Conservation (phyloP, 2,797 vertebrate genomes). For the Semaprochilodus insignis region DNA sequence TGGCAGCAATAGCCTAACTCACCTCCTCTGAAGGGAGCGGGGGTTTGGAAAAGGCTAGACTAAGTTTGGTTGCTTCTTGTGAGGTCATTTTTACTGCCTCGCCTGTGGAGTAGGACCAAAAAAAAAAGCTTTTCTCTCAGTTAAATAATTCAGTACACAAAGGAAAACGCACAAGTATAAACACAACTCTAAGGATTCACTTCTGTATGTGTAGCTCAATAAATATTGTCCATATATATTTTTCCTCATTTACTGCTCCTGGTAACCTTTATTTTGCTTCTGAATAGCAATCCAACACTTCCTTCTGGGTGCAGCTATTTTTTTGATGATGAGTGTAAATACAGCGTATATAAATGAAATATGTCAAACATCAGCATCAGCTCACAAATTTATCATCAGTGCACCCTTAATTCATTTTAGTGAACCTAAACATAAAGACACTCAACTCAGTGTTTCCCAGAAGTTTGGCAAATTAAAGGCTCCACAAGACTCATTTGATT, state of each 20-base stretch:
- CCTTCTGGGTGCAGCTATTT: no score
- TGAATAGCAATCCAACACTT: no score
- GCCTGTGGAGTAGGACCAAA: constrained; percentile 68
- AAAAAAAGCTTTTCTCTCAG: background rate
- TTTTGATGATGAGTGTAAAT: no score
- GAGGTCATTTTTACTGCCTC: constrained; percentile 82
- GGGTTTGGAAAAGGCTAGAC: constrained; percentile 83
- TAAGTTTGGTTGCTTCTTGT: constrained; percentile 90
- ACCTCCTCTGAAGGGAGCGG: constrained; percentile 85
- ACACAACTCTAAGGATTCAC: background rate
- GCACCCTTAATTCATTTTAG: background rate
- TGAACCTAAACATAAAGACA: background rate
- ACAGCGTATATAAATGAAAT: no score
- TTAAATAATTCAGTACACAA: background rate
- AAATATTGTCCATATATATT: no score
- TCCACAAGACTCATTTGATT: constrained; percentile 79
- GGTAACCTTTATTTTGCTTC: no score
- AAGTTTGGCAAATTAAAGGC: constrained; percentile 83
- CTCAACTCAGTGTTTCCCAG: constrained; percentile 86
- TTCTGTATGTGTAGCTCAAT: no score
- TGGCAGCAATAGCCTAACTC: background rate
- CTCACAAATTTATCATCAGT: no score
- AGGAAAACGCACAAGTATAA: background rate
- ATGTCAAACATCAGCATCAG: no score
- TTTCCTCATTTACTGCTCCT: no score